Conservation (phyloP, 2,888 invertebrate species). For the Acleris laterana region DNA sequence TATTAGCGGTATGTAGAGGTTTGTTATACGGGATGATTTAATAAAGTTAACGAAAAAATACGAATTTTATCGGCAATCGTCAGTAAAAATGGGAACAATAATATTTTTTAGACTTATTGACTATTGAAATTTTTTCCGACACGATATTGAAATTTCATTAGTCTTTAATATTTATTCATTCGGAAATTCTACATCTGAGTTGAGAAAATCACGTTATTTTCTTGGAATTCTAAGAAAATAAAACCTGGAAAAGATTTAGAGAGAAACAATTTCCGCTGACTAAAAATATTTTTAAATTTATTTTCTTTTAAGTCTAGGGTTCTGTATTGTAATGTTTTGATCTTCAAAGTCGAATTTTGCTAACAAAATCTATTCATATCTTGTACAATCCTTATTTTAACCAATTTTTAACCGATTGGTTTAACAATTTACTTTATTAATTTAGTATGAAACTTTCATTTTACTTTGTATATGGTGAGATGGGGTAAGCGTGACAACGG, state of each 20-base stretch:
- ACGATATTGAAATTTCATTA: neutral
- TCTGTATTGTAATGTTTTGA: neutral
- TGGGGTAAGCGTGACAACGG: too few relatives aligned
- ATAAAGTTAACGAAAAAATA: neutral
- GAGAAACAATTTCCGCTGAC: slow-evolving; percentile 17
- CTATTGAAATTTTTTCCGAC: too few relatives aligned
- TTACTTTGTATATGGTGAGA: too few relatives aligned
- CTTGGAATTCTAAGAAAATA: slow-evolving; percentile 4
- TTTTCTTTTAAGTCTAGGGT: neutral
- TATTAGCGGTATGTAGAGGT: neutral
- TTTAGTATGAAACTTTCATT: too few relatives aligned
- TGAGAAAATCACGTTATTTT: slow-evolving; percentile 5
- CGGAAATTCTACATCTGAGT: slow-evolving; percentile 8
- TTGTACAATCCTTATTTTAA: too few relatives aligned
- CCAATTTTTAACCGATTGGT: too few relatives aligned
- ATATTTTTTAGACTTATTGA: too few relatives aligned
- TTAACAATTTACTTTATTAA: too few relatives aligned
- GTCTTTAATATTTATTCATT: neutral
- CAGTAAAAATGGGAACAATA: too few relatives aligned
- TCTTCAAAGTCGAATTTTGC: too few relatives aligned
- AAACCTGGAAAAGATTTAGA: neutral
- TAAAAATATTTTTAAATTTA: neutral
- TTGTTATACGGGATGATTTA: neutral
- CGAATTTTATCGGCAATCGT: neutral
- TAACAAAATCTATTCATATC: too few relatives aligned